phyloP scores from a whole-genome alignment of 1,140 invertebrate species.

The Camponotus vicinus region DNA sequence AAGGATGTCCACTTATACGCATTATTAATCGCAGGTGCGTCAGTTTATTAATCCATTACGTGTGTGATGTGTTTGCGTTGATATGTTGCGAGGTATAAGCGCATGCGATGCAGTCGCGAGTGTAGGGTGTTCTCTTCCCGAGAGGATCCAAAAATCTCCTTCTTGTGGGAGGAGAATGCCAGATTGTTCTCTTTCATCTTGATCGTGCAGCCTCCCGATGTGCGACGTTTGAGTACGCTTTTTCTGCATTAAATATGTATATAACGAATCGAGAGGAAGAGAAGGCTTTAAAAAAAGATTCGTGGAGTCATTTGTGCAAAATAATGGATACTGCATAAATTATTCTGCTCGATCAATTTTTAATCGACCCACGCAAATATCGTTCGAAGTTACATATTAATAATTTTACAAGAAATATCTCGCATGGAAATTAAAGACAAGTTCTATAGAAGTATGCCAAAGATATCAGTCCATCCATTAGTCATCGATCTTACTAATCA shows the following conservation, averaged over 20 bases:
- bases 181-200: background rate
- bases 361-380: background rate
- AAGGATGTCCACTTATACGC: conserved; percentile 21
- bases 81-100: background rate
- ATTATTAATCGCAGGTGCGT: conserved; percentile 32
- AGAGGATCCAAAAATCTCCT: background rate
- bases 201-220: background rate
- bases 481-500: background rate
- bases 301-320: background rate
- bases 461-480: background rate
- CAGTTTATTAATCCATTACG: background rate
- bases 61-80: background rate
- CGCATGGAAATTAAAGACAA: background rate
- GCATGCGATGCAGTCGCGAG: background rate
- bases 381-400: background rate
- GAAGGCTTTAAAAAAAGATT: background rate
- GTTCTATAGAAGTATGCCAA: background rate
- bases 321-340: background rate
- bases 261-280: background rate
- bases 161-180: background rate
- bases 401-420: background rate
- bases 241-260: conserved; percentile 5
- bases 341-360: background rate
- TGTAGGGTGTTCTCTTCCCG: background rate
- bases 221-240: background rate